phyloP scores from a whole-genome alignment of 1,140 invertebrate species.

The Cecropterus lyciades region DNA sequence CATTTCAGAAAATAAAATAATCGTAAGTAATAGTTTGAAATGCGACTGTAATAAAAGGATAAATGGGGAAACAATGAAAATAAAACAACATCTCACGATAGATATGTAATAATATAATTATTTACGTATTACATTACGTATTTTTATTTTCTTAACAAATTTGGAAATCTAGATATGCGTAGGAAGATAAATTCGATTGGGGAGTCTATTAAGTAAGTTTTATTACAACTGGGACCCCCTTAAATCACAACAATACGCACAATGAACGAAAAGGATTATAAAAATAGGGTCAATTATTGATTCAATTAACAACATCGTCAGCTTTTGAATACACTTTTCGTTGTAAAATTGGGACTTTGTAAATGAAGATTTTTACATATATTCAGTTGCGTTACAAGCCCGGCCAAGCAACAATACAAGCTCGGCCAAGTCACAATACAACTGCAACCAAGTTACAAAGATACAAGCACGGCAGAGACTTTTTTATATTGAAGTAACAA shows the following conservation, averaged over 20 bases:
- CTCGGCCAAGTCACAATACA: too few species aligned
- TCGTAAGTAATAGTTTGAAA: too few species aligned
- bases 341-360: too few species aligned
- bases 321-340: too few species aligned
- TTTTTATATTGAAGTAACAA: too few species aligned
- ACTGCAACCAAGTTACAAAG: too few species aligned
- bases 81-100: neutral
- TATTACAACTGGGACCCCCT: neutral
- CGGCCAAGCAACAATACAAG: too few species aligned
- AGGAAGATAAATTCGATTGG: neutral
- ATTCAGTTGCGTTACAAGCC: too few species aligned
- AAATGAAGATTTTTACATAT: too few species aligned
- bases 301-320: neutral
- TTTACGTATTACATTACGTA: conserved; percentile 1
- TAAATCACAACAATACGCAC: neutral
- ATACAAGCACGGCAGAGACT: too few species aligned
- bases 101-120: conserved; percentile 2
- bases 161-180: neutral
- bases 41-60: too few species aligned
- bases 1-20: too few species aligned
- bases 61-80: neutral
- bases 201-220: neutral
- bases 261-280: neutral
- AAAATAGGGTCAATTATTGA: neutral
- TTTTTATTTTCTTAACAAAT: neutral